phyloP scores from a whole-genome alignment of 2,113 vertebrate genomes.

The Myanophis thanlyinensis region DNA sequence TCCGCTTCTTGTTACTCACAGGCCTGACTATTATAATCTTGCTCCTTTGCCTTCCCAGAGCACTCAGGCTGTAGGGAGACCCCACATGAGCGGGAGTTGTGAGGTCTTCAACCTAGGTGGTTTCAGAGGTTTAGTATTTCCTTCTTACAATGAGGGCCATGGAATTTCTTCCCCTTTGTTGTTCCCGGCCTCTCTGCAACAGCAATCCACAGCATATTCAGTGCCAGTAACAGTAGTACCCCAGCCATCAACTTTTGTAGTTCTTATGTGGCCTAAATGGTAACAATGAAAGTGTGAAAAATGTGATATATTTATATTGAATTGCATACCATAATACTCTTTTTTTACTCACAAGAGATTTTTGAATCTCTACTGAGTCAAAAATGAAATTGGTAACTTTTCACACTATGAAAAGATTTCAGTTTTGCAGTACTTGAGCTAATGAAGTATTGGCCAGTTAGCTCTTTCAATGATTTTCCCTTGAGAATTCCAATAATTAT shows the following conservation, averaged over 20 bases:
- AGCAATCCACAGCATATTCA: not conserved
- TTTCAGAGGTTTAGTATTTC: not conserved
- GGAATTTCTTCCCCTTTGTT: not conserved
- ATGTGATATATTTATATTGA: not conserved
- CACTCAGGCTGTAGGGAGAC: not conserved
- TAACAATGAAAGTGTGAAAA: not conserved
- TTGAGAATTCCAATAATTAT: not conserved
- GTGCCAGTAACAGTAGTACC: not conserved
- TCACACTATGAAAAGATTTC: not conserved
- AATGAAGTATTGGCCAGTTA: not conserved
- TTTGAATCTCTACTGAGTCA: not conserved
- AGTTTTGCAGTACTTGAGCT: not conserved
- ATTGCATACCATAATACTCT: not conserved
- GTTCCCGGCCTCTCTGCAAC: not conserved
- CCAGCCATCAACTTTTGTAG: not conserved
- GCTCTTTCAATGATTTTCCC: not conserved
- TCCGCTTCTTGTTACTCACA: not conserved
- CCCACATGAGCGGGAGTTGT: not conserved
- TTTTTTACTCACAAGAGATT: not conserved
- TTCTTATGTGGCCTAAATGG: not conserved
- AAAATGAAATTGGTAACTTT: not conserved
- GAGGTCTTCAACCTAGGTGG: not conserved
- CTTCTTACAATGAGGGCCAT: not conserved
- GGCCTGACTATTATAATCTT: not conserved
- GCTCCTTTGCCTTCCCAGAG: not conserved